These are phyloP conservation scores for Amiota communis DNA, from an alignment of 2,888 invertebrate genomes.

Conservation along the genomic window DNA sequence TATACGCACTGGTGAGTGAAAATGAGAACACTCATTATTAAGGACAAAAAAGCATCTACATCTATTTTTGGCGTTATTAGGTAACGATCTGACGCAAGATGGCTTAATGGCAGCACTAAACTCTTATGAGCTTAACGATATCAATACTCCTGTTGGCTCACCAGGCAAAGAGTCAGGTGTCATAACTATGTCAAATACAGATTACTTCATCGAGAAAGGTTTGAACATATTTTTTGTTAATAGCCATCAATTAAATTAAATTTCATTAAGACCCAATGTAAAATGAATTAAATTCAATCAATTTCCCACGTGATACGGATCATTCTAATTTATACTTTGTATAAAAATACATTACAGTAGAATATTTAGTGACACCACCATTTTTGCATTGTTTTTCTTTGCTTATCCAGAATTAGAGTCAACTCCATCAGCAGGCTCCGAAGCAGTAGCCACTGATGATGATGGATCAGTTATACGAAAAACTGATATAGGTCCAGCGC, in stretches of 20 bases:
- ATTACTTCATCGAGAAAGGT: slow-evolving; percentile 67
- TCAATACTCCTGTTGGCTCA: slow-evolving; percentile 60
- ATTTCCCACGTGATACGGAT: neutral
- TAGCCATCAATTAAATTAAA: too few relatives aligned
- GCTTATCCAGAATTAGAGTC: slow-evolving; percentile 59
- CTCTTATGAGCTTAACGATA: slow-evolving; percentile 64
- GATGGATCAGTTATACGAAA: slow-evolving; percentile 68
- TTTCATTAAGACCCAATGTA: too few relatives aligned
- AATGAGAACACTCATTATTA: neutral
- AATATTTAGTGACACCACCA: neutral
- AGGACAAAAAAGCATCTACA: neutral
- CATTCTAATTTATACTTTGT: too few relatives aligned
- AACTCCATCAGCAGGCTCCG: slow-evolving; percentile 50
- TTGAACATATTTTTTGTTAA: neutral
- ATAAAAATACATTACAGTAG: too few relatives aligned
- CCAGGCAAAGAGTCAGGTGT: slow-evolving; percentile 71
- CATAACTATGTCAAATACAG: slow-evolving; percentile 69
- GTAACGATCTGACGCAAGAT: slow-evolving; percentile 66
- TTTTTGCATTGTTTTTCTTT: neutral
- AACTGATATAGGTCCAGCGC: slow-evolving; percentile 73
- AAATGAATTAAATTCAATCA: too few relatives aligned
- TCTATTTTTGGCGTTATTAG: slow-evolving; percentile 51
- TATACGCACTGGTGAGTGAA: slow-evolving; percentile 78
- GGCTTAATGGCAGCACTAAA: slow-evolving; percentile 66
- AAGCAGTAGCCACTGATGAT: slow-evolving; percentile 54